These are phyloP conservation scores for Bilobella aurantiaca DNA, from an alignment of 1,140 invertebrate genomes.

Conservation along the genomic window DNA sequence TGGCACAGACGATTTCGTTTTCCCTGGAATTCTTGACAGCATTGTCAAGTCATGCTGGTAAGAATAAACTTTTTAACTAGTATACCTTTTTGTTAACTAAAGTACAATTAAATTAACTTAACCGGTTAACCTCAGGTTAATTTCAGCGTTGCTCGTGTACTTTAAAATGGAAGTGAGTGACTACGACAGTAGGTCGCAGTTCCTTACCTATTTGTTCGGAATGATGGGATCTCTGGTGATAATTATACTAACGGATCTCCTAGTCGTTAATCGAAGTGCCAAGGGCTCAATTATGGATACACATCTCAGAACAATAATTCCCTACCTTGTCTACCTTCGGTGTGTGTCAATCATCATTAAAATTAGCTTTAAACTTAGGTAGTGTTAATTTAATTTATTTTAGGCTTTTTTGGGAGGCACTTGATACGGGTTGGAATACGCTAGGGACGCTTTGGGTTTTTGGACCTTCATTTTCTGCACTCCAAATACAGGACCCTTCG, in stretches of 20 bases:
- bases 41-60: conserved; percentile 47
- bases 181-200: conserved; percentile 28
- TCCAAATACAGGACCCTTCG: conserved; percentile 12
- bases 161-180: conserved; percentile 23
- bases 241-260: conserved; percentile 36
- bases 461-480: conserved; percentile 26
- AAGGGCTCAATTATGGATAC: conserved; percentile 40
- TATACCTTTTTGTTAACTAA: neutral
- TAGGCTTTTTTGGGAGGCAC: conserved; percentile 58
- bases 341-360: no score
- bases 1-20: conserved; percentile 47
- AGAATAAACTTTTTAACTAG: no score
- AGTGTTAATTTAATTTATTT: conserved; percentile 30
- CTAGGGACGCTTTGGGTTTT: conserved; percentile 73
- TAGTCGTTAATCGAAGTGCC: conserved; percentile 38
- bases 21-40: conserved; percentile 43
- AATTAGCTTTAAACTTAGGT: no score
- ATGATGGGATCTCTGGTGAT: conserved; percentile 36
- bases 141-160: conserved; percentile 24
- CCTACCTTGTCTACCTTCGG: conserved; percentile 28
- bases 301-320: conserved; percentile 38
- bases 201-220: conserved; percentile 34
- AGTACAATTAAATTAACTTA: neutral
- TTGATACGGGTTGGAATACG: conserved; percentile 63
- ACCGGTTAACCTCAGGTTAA: conserved; percentile 14